These are phyloP conservation scores for Epicauta chinensis DNA, from an alignment of 1,140 invertebrate species.

Conservation along the genomic window DNA sequence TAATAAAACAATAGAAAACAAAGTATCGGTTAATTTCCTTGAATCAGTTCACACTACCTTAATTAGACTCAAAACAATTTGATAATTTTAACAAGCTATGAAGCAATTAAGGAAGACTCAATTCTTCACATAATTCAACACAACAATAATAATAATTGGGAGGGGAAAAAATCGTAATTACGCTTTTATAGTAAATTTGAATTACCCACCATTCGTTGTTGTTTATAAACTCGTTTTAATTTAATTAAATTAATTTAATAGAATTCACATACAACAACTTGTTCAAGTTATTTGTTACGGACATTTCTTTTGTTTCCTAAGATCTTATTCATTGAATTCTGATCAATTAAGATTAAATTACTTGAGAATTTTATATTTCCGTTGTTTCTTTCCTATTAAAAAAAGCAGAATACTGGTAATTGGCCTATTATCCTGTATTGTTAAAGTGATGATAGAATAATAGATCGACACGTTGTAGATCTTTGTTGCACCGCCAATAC, in stretches of 20 bases:
- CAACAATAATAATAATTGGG: constrained; percentile 5
- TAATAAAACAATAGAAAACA: constrained; percentile 8
- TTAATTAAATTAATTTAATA: constrained; percentile 17
- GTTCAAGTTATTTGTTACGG: constrained; percentile 14
- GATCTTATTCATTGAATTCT: too few species aligned
- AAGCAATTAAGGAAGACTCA: constrained; percentile 17
- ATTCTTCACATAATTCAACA: constrained; percentile 12
- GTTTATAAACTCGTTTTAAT: constrained; percentile 9
- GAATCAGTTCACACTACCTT: constrained; percentile 17
- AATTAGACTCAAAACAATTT: constrained; percentile 17
- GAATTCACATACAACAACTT: constrained; percentile 11
- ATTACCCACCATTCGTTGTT: too few species aligned
- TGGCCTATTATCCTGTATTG: too few species aligned
- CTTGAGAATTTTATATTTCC: too few species aligned
- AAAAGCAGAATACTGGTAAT: too few species aligned
- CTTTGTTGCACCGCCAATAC: too few species aligned
- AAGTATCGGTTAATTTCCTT: constrained; percentile 14
- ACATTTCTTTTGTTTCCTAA: not conserved
- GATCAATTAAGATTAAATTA: too few species aligned
- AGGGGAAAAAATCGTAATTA: too few species aligned
- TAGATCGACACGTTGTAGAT: too few species aligned
- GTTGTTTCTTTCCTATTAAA: too few species aligned
- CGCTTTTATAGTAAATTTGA: too few species aligned
- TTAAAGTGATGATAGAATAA: too few species aligned
- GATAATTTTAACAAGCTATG: constrained; percentile 15